Percentiles rank a stretch among this genome's conserved stretches.
phyloP scores from a whole-genome alignment of 2,888 invertebrate species.

The Panzeria rudis region DNA sequence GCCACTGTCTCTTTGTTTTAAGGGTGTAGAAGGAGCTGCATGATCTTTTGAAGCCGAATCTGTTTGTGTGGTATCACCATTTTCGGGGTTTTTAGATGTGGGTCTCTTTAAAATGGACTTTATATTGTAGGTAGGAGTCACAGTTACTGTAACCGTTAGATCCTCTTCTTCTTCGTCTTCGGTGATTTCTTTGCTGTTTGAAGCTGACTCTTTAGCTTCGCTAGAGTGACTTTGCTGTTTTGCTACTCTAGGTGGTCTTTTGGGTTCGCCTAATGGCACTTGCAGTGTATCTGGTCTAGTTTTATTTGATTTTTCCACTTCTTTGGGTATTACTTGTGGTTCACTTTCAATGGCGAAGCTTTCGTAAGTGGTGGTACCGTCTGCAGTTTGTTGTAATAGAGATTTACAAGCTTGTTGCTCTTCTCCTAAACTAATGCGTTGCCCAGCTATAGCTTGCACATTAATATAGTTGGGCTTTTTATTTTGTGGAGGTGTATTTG shows the following conservation, averaged over 20 bases:
- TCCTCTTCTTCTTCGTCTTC: conserved; percentile 58
- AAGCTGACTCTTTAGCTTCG: conserved; percentile 39
- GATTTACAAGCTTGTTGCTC: conserved; percentile 79
- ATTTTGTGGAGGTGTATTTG: conserved; percentile 33
- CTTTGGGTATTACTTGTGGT: not conserved
- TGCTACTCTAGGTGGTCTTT: conserved; percentile 80
- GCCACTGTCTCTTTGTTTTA: conserved; percentile 21
- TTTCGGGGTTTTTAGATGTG: conserved; percentile 49
- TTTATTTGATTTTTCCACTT: conserved; percentile 53
- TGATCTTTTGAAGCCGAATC: not conserved
- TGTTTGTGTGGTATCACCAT: conserved; percentile 14
- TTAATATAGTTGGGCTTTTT: conserved; percentile 83
- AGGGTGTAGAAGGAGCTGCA: conserved; percentile 39
- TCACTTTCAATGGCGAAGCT: conserved; percentile 44
- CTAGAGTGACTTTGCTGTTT: conserved; percentile 50
- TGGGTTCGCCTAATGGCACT: conserved; percentile 74
- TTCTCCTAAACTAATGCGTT: conserved; percentile 87
- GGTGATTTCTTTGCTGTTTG: conserved; percentile 19
- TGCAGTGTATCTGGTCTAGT: conserved; percentile 57
- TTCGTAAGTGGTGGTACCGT: conserved; percentile 83
- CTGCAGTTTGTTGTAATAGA: conserved; percentile 80
- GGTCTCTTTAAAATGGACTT: conserved; percentile 87
- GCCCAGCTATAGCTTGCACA: conserved; percentile 88
- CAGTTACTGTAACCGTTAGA: conserved; percentile 75
- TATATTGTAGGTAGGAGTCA: conserved; percentile 82